phyloP scores from a whole-genome alignment of 2,888 invertebrate genomes.

The Trachelus stipa region DNA sequence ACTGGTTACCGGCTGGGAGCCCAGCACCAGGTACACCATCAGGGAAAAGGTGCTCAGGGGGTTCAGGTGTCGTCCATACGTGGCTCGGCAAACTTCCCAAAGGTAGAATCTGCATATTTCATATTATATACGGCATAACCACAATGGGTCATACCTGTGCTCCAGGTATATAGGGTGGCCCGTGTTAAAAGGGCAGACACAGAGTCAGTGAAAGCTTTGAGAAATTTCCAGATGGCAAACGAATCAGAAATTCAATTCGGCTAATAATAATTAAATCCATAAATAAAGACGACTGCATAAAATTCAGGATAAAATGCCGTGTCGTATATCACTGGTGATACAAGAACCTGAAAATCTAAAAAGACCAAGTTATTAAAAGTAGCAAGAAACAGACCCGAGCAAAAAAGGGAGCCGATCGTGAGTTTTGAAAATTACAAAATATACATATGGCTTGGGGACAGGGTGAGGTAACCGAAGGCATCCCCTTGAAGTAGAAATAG shows the following conservation, averaged over 20 bases:
- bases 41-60: constrained; percentile 7
- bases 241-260: background rate
- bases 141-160: constrained; percentile 45
- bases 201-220: constrained; percentile 11
- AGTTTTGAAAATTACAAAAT: background rate
- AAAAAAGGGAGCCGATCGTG: background rate
- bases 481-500: background rate
- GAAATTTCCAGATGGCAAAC: background rate
- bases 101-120: constrained; percentile 44
- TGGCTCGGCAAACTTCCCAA: constrained; percentile 4
- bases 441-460: background rate
- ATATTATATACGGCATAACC: constrained; percentile 29
- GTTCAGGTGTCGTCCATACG: constrained; percentile 35
- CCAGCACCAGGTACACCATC: background rate
- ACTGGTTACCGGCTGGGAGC: background rate
- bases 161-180: constrained; percentile 28
- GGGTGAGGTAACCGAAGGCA: background rate
- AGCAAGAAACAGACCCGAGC: background rate
- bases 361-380: background rate
- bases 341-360: background rate
- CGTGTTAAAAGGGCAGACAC: constrained; percentile 18
- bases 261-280: background rate
- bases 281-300: background rate
- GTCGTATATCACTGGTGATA: background rate
- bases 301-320: background rate